phyloP scores from a whole-genome alignment of 2,113 vertebrate species.

The Limanda limanda region DNA sequence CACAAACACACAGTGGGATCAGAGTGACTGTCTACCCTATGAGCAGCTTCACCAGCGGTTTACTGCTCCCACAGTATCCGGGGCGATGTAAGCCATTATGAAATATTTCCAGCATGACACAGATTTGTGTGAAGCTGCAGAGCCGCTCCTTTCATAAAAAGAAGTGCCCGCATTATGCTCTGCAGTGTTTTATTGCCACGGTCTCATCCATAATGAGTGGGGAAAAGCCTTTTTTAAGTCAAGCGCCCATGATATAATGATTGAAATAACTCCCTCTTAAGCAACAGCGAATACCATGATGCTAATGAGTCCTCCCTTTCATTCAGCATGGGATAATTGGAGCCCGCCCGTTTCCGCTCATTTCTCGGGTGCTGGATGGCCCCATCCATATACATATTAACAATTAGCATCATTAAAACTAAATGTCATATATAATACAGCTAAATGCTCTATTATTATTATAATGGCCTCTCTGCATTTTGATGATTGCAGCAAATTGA shows the following conservation, averaged over 20 bases:
- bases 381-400: background rate
- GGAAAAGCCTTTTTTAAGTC: conserved; percentile 43
- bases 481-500: conserved; percentile 4
- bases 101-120: conserved; percentile 32
- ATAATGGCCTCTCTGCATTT: background rate
- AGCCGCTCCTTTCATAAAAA: conserved; percentile 27
- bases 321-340: conserved; percentile 44
- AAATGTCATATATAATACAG: background rate
- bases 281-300: conserved; percentile 26
- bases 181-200: conserved; percentile 33
- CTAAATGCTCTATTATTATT: background rate
- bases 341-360: conserved; percentile 13
- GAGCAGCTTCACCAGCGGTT: conserved; percentile 1
- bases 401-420: background rate
- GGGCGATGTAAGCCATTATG: conserved; percentile 2
- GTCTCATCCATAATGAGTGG: conserved; percentile 44
- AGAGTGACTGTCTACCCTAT: background rate
- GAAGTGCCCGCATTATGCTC: conserved; percentile 11
- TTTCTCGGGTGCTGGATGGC: conserved; percentile 18
- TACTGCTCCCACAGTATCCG: conserved; percentile 28
- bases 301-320: conserved; percentile 45
- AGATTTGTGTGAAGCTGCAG: conserved; percentile 33
- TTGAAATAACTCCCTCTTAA: conserved; percentile 49
- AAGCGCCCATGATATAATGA: conserved; percentile 50
- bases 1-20: too few relatives aligned